These are phyloP conservation scores for Gymnoscopelus microlampas DNA, from an alignment of 2,797 vertebrate species.

Conservation along the genomic window DNA sequence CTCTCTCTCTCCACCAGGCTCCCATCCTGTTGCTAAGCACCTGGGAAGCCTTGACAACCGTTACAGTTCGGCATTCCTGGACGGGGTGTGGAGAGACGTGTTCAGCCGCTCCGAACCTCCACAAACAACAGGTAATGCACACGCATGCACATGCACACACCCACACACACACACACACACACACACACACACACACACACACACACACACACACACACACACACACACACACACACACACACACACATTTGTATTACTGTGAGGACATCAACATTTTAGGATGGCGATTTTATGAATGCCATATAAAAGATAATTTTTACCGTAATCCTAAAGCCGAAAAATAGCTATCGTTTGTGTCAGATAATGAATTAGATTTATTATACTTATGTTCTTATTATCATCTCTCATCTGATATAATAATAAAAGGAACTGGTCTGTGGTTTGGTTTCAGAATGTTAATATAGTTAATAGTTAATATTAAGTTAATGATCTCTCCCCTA, in stretches of 20 bases:
- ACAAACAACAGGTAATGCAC: conserved; percentile 77
- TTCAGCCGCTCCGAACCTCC: conserved; percentile 92
- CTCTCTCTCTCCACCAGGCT: conserved; percentile 70
- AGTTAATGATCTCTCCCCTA: background rate
- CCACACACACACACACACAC: background rate
- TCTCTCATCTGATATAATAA: too few species aligned
- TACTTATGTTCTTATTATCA: too few species aligned
- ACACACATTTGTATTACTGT: background rate
- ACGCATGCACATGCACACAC: background rate
- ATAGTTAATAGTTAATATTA: too few species aligned
- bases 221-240: conserved; percentile 6
- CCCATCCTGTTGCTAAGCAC: conserved; percentile 95
- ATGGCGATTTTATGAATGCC: too few species aligned
- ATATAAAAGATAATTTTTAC: too few species aligned
- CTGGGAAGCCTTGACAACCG: conserved; percentile 92
- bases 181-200: background rate
- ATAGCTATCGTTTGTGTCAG: too few species aligned
- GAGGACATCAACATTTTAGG: too few species aligned
- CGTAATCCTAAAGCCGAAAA: too few species aligned
- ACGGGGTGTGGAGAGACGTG: conserved; percentile 90
- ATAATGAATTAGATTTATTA: too few species aligned
- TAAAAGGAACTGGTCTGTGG: too few species aligned
- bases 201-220: background rate
- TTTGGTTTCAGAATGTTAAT: too few species aligned
- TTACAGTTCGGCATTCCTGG: conserved; percentile 91